A percentile compares a stretch with the other conserved stretches of the same genome.
phyloP scores from a whole-genome alignment of 2,113 vertebrate species.

The Cephalopterus ornatus region DNA sequence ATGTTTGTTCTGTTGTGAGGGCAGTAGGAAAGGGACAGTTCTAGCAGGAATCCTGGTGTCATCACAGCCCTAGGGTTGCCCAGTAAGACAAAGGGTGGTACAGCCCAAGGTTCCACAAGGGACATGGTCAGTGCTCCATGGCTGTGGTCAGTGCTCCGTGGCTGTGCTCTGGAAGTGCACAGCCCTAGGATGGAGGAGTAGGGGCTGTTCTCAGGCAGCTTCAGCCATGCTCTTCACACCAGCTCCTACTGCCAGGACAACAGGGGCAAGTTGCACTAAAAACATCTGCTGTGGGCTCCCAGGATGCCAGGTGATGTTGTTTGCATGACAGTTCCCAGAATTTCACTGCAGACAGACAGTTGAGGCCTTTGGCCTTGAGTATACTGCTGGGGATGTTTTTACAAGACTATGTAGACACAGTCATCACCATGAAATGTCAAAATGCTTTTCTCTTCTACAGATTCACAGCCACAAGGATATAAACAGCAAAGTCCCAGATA shows the following conservation, averaged over 20 bases:
- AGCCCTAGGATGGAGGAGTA: fast-evolving
- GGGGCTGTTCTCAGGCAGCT: not conserved
- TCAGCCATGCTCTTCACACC: not conserved
- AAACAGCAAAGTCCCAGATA: not conserved
- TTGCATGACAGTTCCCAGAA: not conserved
- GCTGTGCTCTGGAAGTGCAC: not conserved
- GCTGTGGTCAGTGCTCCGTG: too few species aligned
- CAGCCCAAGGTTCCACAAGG: not conserved
- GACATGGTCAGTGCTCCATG: too few species aligned
- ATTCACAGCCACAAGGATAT: not conserved
- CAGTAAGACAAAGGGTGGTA: not conserved
- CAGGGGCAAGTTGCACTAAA: not conserved
- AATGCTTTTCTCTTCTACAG: not conserved
- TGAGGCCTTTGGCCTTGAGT: not conserved
- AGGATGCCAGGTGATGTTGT: not conserved
- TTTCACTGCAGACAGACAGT: not conserved
- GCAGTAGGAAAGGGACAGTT: not conserved
- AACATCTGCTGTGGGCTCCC: not conserved
- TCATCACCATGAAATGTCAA: not conserved
- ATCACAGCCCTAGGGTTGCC: not conserved
- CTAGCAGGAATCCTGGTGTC: not conserved
- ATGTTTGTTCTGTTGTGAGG: fast-evolving
- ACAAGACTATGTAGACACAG: not conserved
- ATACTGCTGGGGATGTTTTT: not conserved
- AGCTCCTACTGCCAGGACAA: not conserved